Evolutionary conservation across 2,797 vertebrate genomes (phyloP).

Genomic region (Myripristis murdjan): DNA sequence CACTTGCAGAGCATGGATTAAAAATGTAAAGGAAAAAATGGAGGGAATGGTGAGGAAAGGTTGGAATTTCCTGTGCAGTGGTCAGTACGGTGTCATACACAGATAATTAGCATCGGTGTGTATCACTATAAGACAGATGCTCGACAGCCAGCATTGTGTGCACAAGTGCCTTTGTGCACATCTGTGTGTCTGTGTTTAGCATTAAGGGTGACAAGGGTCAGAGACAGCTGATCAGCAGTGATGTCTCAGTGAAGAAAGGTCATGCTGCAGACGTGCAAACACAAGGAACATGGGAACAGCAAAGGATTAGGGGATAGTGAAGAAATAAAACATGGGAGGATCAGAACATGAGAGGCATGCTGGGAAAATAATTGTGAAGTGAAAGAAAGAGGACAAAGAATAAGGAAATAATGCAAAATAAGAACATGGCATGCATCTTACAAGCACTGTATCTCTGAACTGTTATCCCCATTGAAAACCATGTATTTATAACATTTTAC

Average conservation of each 20-base stretch:
- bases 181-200: conserved; percentile 58
- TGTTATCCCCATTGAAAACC: neutral
- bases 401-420: neutral
- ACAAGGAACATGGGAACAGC: conserved; percentile 6
- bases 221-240: conserved; percentile 50
- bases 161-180: conserved; percentile 43
- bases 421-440: neutral
- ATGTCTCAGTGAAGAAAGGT: conserved; percentile 59
- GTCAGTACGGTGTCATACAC: conserved; percentile 8
- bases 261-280: conserved; percentile 50
- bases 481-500: neutral
- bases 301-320: conserved; percentile 1
- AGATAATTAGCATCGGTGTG: conserved; percentile 45
- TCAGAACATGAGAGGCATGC: neutral
- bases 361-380: neutral
- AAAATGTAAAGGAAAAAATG: conserved; percentile 48
- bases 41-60: conserved; percentile 24
- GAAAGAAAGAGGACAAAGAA: neutral
- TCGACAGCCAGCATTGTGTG: conserved; percentile 51
- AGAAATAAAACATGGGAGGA: neutral
- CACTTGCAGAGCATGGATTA: conserved; percentile 36
- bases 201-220: conserved; percentile 62
- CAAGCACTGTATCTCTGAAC: neutral
- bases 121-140: conserved; percentile 42
- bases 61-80: conserved; percentile 23